Base-by-base conservation (phyloP, 2,113 vertebrate species). In the Baryphthengus martii region DNA sequence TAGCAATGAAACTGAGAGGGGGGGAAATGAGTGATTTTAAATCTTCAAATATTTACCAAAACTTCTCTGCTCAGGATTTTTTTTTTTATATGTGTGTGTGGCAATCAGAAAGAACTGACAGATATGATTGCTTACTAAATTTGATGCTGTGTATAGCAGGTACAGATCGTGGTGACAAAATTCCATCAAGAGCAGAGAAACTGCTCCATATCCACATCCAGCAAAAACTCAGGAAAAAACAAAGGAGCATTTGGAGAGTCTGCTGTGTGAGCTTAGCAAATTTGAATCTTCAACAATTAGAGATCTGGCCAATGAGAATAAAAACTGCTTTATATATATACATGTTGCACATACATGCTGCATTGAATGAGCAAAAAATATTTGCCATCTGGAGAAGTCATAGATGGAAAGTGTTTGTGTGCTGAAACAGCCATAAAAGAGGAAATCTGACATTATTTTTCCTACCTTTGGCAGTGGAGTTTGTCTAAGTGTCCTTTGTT, bases 371-470 rank as follows among this genome's bases (percentile, higher is more conserved):
- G 58, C 53, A 66, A 88, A 85, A 93, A 72, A 29, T 83, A 76
- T 44, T 47, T 95, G 42, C 73, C 76, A 59, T 83, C 77, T 88
- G 88, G 62, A 88, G 80, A 91, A 96, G 53, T 70, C 87, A 50
- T 90, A 90, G 45, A 70, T 29, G 40, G 59, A 84, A 93, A 95
- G 15, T 9, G 26, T 42, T 85, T 93, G 17, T 77, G 75, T 25
- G 24, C 71, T 90, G 76, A 85, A 93, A 79, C 24, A 76, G 31
- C 31, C 74, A 88, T 68, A 91, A 95, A 96, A 52, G 45, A 52
- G 29, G 76, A 94, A 93, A 89, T 29, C 25, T 95, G 91, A 79
- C 53, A 62, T 70, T 56, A 78, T 82, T 92, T 92, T 96, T 90
- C 89, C 94, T 93, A 29, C 37, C 55, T 94, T 89, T 92, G 47